Base-by-base conservation (phyloP, 2,888 invertebrate genomes). In the Platycnemis pennipes region DNA sequence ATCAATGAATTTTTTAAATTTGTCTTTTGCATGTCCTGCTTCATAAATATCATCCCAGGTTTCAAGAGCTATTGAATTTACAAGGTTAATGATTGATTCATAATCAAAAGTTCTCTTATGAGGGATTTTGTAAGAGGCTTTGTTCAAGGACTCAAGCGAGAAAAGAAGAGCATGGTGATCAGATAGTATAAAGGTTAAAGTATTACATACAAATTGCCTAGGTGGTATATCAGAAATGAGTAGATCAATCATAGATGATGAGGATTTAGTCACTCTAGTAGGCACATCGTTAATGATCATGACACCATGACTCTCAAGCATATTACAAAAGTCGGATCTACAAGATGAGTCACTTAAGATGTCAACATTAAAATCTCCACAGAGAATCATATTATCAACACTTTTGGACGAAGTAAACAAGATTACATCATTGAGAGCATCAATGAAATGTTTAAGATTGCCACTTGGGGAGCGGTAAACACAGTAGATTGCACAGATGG, bases 1-100 rank as follows among this genome's bases (percentile, higher is more conserved):
- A 56, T 56, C 56, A 56, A 56, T 56, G 56, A 56, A 56, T 56
- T 56, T 56, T 56, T 56, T n/a, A 56, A 56, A 56, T 56, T 56
- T 56, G 56, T 56, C 56, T 56, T 56, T 56, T 56, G 56, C n/a
- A 56, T 56, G 7, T 56, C 19, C 19, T 19, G 19, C 19, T 13
- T 56, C 56, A 56, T 56, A 56, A 13, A 56, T 56, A 56, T 56
- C 56, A 19, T 56, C 56, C 56, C 22, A 56, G 22, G 56, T 56
- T 56, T 56, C 56, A 56, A 19, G 56, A 56, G 56, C 56, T 56
- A 56, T 56, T 56, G 56, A 56, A 56, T 56, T 56, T 56, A 56
- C 56, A 56, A 56, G 19, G 56, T 56, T 56, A 56, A 56, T 19
- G 56, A 56, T 56, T 56, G 56, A 56, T 56, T 56, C 19, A 56